Base-by-base conservation (phyloP, 1,140 invertebrate species). In the Leptopilina clavipes region DNA sequence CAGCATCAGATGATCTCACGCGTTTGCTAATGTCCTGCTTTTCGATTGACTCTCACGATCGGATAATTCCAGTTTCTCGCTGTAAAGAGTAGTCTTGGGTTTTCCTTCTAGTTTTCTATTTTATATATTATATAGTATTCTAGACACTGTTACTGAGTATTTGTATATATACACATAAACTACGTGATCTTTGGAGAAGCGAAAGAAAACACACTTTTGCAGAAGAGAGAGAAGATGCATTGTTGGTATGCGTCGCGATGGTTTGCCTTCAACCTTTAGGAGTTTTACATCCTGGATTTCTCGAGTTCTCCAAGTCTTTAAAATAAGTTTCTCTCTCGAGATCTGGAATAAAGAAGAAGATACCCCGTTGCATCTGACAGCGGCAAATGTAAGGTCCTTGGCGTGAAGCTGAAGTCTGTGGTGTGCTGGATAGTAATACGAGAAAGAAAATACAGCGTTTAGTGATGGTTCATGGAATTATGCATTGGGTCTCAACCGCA, bases 201-300 rank as follows among this genome's bases (percentile, higher is more conserved):
- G 37, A 40, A 25, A 14, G 59, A 65, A 31, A n/a, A n/a, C n/a
- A 31, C 25, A 31, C 25, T 31, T 2, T 31, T 31, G 25, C 25
- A 40, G 37, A 9, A 40, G 37, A 40, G 19, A 59, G 54, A 59
- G 18, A 59, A 59, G 54, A 59, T 22, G 19, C 54, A 59, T 59
- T 59, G 25, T 65, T 65, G 59, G 59, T 65, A 65, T 65, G 59
- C 59, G 59, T 65, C 59, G 59, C 59, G 22, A 31, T 65, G 22
- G 25, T 31, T 31, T 65, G 59, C 59, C 22, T 65, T 65, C 25
- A 65, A 65, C 59, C 59, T 65, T 65, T 52, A n/a, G n/a, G 25
- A 52, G n/a, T 52, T 52, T 40, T 65, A 65, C 59, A 65, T 65
- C 59, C 59, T 65, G 59, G 59, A 65, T 65, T 65, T 65, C 59